phyloP scores from a whole-genome alignment of 64 coral and sea anemone species.

The Montipora efflorescens region DNA sequence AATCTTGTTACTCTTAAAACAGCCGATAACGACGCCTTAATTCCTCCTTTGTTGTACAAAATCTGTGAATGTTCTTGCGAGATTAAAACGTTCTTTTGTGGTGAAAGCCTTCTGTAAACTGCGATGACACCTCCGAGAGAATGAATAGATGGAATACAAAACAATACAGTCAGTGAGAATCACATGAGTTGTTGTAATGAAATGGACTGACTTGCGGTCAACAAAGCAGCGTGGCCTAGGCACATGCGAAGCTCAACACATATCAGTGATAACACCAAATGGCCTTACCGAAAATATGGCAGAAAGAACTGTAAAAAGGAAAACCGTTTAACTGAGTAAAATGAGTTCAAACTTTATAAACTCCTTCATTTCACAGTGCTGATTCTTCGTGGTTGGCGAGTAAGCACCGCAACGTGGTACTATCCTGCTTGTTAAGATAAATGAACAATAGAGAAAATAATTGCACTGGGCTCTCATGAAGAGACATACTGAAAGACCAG shows the following conservation, averaged over 20 bases:
- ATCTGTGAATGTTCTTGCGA: constrained; percentile 23
- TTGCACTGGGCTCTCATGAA: no score
- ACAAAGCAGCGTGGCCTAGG: not conserved
- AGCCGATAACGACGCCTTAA: constrained; percentile 10
- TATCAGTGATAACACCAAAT: not conserved
- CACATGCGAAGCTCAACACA: not conserved
- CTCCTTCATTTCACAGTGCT: no score
- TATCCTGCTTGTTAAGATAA: no score
- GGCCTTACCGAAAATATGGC: not conserved
- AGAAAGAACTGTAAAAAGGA: not conserved
- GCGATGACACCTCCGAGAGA: not conserved
- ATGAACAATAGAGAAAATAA: no score
- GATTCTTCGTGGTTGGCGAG: no score
- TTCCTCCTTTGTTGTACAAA: constrained; percentile 16
- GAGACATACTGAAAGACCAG: no score
- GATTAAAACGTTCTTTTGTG: constrained; percentile 45
- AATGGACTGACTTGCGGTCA: constrained; percentile 2
- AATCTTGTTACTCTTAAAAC: constrained; percentile 44
- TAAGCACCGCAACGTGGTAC: no score
- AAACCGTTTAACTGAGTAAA: no score
- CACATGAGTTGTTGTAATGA: constrained; percentile 17
- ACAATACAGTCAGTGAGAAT: not conserved
- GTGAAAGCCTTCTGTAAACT: constrained; percentile 44
- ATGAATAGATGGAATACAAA: constrained; percentile 13
- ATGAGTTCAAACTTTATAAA: no score